Conservation (phyloP, 2,888 invertebrate species). For the Pinctada fucata region DNA sequence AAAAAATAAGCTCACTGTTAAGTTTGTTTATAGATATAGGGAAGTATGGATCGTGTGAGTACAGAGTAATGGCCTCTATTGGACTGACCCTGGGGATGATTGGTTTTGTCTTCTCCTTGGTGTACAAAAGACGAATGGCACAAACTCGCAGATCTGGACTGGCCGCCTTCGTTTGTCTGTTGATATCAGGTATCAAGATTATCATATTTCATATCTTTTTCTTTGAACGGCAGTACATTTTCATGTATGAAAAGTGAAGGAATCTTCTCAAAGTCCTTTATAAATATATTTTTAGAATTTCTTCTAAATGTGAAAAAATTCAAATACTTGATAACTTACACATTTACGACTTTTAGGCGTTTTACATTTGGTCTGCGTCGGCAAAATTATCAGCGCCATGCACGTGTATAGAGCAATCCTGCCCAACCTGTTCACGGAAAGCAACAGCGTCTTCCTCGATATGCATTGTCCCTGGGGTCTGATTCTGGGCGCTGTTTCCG, state of each 20-base stretch:
- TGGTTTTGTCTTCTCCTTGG: constrained; percentile 10
- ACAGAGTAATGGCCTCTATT: constrained; percentile 4
- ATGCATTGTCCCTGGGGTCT: constrained; percentile 19
- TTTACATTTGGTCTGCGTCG: constrained; percentile 7
- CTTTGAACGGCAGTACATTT: too few relatives aligned
- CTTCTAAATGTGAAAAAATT: too few relatives aligned
- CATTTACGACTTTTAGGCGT: constrained; percentile 2
- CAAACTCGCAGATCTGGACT: constrained; percentile 16
- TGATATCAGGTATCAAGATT: constrained; percentile 13
- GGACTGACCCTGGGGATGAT: constrained; percentile 6
- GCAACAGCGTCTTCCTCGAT: neutral
- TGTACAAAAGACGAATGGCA: constrained; percentile 5
- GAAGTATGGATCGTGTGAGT: neutral
- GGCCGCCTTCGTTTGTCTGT: constrained; percentile 7
- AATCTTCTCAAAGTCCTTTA: too few relatives aligned
- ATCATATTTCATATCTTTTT: neutral
- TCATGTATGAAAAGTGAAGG: too few relatives aligned
- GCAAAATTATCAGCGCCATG: neutral
- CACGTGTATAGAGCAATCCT: neutral
- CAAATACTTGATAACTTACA: too few relatives aligned
- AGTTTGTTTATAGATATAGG: neutral
- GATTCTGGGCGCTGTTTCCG: constrained; percentile 4
- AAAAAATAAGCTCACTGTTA: too few relatives aligned
- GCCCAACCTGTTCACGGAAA: neutral
- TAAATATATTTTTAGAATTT: too few relatives aligned